Evolutionary conservation across 2,888 invertebrate genomes (phyloP).

Genomic region (Drosophila demipolita): DNA sequence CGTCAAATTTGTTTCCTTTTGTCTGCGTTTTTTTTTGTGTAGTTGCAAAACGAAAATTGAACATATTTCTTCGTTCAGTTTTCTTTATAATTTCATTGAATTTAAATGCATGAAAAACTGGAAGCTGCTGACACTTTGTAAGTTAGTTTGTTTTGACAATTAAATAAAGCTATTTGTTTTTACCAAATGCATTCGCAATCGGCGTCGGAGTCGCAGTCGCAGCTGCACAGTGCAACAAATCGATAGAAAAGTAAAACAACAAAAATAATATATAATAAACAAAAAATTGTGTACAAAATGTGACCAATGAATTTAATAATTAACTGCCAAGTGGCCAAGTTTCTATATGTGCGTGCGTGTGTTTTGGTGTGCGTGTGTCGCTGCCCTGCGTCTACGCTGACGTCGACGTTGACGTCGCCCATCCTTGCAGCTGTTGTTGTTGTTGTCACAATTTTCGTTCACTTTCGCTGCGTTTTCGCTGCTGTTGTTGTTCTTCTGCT

Average conservation of each 20-base stretch:
- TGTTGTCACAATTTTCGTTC: conserved; percentile 54
- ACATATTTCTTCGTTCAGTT: conserved; percentile 66
- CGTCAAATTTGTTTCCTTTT: conserved; percentile 77
- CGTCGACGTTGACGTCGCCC: conserved; percentile 49
- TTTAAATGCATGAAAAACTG: conserved; percentile 51
- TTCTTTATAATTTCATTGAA: conserved; percentile 60
- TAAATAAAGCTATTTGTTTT: conserved; percentile 7
- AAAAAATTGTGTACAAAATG: conserved; percentile 27
- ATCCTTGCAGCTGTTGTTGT: conserved; percentile 71
- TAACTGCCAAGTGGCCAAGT: conserved; percentile 16
- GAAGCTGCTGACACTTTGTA: conserved; percentile 31
- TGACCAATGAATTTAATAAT: conserved; percentile 13
- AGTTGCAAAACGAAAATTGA: conserved; percentile 67
- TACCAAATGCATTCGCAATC: conserved; percentile 19
- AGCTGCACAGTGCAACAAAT: conserved; percentile 74
- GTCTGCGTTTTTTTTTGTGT: conserved; percentile 61
- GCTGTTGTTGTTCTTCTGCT: conserved; percentile 27
- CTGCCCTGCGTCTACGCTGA: conserved; percentile 38
- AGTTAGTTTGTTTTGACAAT: conserved; percentile 31
- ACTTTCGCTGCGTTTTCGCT: conserved; percentile 70
- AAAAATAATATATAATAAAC: conserved; percentile 30
- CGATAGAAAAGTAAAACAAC: conserved; percentile 50
- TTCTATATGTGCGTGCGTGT: conserved; percentile 22
- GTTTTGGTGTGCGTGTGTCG: conserved; percentile 32
- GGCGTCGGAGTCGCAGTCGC: conserved; percentile 18